Conservation (phyloP, 2,797 vertebrate species). For the Nyctalus aviator region DNA sequence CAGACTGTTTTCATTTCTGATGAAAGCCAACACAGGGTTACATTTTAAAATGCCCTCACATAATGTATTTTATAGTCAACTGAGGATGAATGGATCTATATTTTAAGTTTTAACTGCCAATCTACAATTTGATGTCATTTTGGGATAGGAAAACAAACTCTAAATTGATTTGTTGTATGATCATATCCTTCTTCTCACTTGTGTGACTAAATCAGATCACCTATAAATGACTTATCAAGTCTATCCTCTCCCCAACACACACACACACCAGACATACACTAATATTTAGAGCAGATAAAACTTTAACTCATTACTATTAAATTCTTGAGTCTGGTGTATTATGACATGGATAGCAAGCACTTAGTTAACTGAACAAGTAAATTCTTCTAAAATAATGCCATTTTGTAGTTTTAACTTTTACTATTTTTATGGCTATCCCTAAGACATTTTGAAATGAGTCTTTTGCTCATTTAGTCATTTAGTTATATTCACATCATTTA, state of each 20-base stretch:
- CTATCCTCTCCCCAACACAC: neutral
- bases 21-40: neutral
- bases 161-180: neutral
- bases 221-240: neutral
- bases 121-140: neutral
- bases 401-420: conserved; percentile 17
- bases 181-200: conserved; percentile 2
- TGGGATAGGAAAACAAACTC: conserved; percentile 25
- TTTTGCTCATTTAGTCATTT: too few relatives aligned
- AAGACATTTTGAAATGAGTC: conserved; percentile 14
- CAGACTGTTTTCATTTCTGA: conserved; percentile 30
- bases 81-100: neutral
- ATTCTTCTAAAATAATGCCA: conserved; percentile 33
- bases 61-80: neutral
- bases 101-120: neutral
- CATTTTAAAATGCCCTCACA: conserved; percentile 21
- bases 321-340: neutral
- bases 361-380: conserved; percentile 43
- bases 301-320: neutral
- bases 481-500: neutral
- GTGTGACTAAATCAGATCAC: neutral
- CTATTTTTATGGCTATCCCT: conserved; percentile 24
- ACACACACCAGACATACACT: neutral
- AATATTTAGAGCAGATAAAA: neutral
- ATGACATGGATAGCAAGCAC: neutral